phyloP scores from a whole-genome alignment of 30 jellyfish, hydroid and myxozoan genomes.

The Hydractinia echinata region DNA sequence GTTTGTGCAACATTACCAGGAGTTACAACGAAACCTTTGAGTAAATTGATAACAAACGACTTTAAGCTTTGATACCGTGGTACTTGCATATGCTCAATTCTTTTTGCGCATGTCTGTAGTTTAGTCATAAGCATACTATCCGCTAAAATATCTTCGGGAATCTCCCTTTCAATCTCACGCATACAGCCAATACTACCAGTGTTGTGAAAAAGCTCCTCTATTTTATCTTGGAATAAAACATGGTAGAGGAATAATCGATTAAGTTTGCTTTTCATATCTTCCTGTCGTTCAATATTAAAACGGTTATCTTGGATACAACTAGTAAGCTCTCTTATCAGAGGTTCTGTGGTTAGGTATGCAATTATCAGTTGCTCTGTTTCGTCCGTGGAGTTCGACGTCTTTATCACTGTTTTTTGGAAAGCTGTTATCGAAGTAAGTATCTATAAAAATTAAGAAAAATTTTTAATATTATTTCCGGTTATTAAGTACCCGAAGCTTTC shows the following conservation, averaged over 20 bases:
- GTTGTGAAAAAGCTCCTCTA: slow-evolving; percentile 16
- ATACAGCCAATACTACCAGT: not conserved
- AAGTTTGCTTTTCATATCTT: not conserved
- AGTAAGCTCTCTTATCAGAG: slow-evolving; percentile 10
- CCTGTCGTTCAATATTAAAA: slow-evolving; percentile 19
- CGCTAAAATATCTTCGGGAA: slow-evolving; percentile 43
- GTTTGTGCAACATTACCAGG: too few relatives aligned
- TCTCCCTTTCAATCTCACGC: not conserved
- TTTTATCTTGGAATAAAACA: slow-evolving; percentile 41
- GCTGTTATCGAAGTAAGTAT: slow-evolving; percentile 28
- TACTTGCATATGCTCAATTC: slow-evolving; percentile 74
- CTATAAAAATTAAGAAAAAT: slow-evolving; percentile 6
- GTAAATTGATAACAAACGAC: slow-evolving; percentile 16
- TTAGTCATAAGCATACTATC: slow-evolving; percentile 33
- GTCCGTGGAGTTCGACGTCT: not conserved
- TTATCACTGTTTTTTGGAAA: slow-evolving; percentile 25
- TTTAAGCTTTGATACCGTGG: slow-evolving; percentile 65
- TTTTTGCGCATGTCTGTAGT: slow-evolving; percentile 36
- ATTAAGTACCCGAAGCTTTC: too few relatives aligned
- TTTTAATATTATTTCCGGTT: too few relatives aligned
- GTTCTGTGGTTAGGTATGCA: slow-evolving; percentile 20
- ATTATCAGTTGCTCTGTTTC: not conserved
- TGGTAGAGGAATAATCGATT: slow-evolving; percentile 38
- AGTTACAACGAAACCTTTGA: slow-evolving; percentile 2
- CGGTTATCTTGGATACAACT: not conserved